phyloP scores from a whole-genome alignment of 2,888 invertebrate species.

The Hedychridium roseum region DNA sequence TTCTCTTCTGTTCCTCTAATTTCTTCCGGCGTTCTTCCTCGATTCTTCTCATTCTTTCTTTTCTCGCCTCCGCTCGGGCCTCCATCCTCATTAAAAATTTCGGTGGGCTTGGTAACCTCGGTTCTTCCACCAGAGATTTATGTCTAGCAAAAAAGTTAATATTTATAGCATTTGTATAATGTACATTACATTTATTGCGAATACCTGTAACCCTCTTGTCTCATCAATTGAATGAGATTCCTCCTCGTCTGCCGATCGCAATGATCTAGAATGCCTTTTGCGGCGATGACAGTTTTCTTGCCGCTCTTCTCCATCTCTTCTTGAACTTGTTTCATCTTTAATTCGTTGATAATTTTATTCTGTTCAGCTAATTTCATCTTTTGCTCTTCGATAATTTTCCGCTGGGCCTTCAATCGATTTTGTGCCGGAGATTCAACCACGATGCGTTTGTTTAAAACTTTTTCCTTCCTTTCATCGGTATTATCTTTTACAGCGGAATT shows the following conservation, averaged over 20 bases:
- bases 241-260: conserved; percentile 49
- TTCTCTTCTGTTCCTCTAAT: conserved; percentile 62
- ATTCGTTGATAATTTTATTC: conserved; percentile 75
- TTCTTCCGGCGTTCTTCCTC: conserved; percentile 55
- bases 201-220: conserved; percentile 51
- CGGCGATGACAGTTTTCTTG: conserved; percentile 67
- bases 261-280: conserved; percentile 69
- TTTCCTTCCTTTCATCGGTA: not conserved
- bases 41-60: conserved; percentile 57
- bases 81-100: conserved; percentile 78
- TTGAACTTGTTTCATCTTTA: conserved; percentile 75
- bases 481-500: not conserved
- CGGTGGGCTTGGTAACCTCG: conserved; percentile 61
- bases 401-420: conserved; percentile 69
- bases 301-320: conserved; percentile 66
- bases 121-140: conserved; percentile 33
- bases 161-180: conserved; percentile 41
- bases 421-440: conserved; percentile 44
- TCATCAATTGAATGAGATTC: conserved; percentile 51
- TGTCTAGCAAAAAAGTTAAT: conserved; percentile 61
- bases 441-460: conserved; percentile 5
- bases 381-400: conserved; percentile 77
- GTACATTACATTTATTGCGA: too few species aligned
- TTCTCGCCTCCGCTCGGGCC: conserved; percentile 74
- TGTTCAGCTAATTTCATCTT: conserved; percentile 76